These are phyloP conservation scores for Trilocha varians DNA, from an alignment of 2,888 invertebrate genomes.

Conservation along the genomic window DNA sequence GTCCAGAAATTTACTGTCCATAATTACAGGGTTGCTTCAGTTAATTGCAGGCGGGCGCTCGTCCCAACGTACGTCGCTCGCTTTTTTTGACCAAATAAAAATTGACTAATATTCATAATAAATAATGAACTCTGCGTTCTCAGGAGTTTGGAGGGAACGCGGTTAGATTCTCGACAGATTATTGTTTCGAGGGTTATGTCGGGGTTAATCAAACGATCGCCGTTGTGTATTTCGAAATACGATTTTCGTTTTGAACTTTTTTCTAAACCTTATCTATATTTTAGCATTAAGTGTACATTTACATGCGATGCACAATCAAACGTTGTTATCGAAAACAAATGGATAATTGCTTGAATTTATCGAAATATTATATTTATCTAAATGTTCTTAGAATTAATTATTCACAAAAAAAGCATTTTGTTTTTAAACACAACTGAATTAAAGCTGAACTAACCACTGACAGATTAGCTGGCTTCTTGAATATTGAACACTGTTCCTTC, in stretches of 20 bases:
- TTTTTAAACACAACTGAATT: no score
- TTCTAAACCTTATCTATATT: no score
- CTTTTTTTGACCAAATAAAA: conserved; percentile 72
- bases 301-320: no score
- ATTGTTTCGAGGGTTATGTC: conserved; percentile 37
- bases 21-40: conserved; percentile 87
- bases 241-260: not conserved
- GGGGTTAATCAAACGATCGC: conserved; percentile 31
- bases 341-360: no score
- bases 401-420: no score
- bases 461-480: no score
- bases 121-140: conserved; percentile 69
- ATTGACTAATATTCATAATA: conserved; percentile 74
- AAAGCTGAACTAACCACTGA: no score
- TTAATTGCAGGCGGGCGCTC: conserved; percentile 80
- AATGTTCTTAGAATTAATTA: no score
- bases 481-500: no score
- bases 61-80: conserved; percentile 47
- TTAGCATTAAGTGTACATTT: no score
- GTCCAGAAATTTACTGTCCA: conserved; percentile 87
- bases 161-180: conserved; percentile 58
- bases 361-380: no score
- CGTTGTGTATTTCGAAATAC: conserved; percentile 4
- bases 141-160: conserved; percentile 48
- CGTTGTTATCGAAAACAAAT: no score